Percentiles rank a stretch among this genome's conserved stretches.
Evolutionary conservation across 1,140 invertebrate species (phyloP).

Genomic region (Drosophila bipectinata): DNA sequence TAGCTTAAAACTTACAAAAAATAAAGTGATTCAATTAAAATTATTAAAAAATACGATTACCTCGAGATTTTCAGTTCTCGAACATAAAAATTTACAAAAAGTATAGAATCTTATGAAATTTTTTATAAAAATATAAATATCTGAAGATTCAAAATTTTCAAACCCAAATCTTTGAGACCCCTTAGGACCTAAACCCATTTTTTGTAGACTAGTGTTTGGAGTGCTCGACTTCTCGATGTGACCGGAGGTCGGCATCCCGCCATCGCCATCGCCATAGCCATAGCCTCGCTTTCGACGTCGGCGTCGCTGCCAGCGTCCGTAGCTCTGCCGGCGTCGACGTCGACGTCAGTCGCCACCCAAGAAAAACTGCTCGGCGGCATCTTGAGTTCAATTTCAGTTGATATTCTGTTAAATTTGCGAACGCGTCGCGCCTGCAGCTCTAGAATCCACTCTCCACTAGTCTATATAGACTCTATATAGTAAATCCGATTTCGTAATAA

Average conservation of each 20-base stretch:
- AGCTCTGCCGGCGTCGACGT: constrained; percentile 22
- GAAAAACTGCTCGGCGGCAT: constrained; percentile 74
- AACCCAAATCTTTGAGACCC: no score
- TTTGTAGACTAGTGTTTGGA: constrained; percentile 39
- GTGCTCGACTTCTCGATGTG: constrained; percentile 40
- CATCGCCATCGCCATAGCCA: constrained; percentile 29
- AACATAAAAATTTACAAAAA: no score
- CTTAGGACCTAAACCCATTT: not conserved
- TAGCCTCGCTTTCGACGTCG: constrained; percentile 5
- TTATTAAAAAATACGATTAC: no score
- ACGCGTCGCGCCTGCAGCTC: constrained; percentile 73
- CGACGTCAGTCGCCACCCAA: constrained; percentile 61
- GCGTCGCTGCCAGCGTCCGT: constrained; percentile 39
- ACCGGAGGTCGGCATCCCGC: constrained; percentile 46
- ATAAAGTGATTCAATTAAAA: no score
- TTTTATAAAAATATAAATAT: no score
- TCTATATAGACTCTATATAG: constrained; percentile 2
- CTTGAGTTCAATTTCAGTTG: constrained; percentile 81
- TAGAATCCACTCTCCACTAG: not conserved
- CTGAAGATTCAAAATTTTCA: no score
- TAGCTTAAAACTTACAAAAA: no score
- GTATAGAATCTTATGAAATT: no score
- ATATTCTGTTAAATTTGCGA: constrained; percentile 81
- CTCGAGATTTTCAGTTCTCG: no score
- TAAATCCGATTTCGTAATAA: constrained; percentile 23